Evolutionary conservation across 2,113 vertebrate genomes (phyloP), one percentile per base, ranked within the genome.

Genomic region (Proteles cristata): DNA sequence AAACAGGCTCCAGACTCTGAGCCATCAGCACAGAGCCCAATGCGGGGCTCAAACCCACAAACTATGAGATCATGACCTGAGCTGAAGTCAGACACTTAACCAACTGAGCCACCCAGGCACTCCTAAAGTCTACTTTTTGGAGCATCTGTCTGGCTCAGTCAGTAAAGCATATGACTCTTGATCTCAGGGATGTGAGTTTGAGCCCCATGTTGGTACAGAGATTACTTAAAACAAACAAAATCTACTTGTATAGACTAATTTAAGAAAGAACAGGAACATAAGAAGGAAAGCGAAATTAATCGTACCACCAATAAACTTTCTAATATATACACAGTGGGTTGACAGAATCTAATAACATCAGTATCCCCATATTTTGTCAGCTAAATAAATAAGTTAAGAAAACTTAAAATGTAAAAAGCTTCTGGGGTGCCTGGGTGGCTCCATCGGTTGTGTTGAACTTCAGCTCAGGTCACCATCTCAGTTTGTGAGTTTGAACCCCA

Each of bases 321-420:
- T 94, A n/a, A 68, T 90, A 58, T n/a, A 69, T 83, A 50, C 21
- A 74, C 16, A 93, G 39, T 74, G 35, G 28, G 55, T 31, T 83
- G 79, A 96, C 23, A 86, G 73, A 93, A 90, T 63, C 23, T 43
- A 79, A 84, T 71, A 48, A 71, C 16, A 83, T 79, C 45, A 39
- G 35, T 25, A 61, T 82, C 15, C 10, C n/a, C n/a, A 90, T 80
- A 92, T 80, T 92, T 88, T 31, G 69, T 69, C 63, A 61, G 3
- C 26, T 74, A 65, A 87, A 92, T 69, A 83, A 94, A 87, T 55
- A 74, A 88, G 35, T 43, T 77, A 69, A 83, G 43, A 86, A 81
- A 45, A 4, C 77, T 74, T n/a, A 68, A 63, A 86, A 71, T 79
- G 84, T 61, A 61, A 61, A 77, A 53, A 43, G 12, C 12, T 93